Evolutionary conservation across 2,797 vertebrate genomes (phyloP).

Genomic region (Anguilla marmorata): DNA sequence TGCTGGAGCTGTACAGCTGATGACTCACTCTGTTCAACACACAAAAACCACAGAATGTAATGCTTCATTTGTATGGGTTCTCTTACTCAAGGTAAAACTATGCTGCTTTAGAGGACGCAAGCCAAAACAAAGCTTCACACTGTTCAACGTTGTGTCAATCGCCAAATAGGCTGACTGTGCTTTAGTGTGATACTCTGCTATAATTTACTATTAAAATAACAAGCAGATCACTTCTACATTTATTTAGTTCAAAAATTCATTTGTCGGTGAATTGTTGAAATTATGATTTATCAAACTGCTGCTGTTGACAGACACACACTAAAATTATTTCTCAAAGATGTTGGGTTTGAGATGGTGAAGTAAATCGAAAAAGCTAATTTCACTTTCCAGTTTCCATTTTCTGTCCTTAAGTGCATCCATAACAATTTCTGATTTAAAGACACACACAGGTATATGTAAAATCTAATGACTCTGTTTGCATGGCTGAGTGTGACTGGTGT

Average conservation of each 20-base stretch:
- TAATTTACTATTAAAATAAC: not conserved
- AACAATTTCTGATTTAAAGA: not conserved
- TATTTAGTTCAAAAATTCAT: not conserved
- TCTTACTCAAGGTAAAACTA: constrained; percentile 2
- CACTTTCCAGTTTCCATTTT: not conserved
- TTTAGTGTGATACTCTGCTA: not conserved
- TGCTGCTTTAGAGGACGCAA: not conserved
- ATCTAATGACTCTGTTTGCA: not conserved
- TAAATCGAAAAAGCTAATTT: not conserved
- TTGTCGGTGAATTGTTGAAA: no score
- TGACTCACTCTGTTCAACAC: not conserved
- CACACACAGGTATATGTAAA: not conserved
- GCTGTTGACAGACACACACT: no score
- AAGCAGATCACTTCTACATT: not conserved
- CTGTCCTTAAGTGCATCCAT: not conserved
- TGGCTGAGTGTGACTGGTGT: not conserved
- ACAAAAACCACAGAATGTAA: not conserved
- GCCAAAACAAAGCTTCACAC: not conserved
- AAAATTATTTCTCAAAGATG: no score
- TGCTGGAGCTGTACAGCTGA: not conserved
- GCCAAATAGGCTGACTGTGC: not conserved
- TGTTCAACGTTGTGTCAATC: not conserved
- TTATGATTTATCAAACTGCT: no score
- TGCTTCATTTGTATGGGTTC: not conserved
- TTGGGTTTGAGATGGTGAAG: not conserved